phyloP scores from a whole-genome alignment of 2,888 invertebrate genomes.

The Apamea sordens region DNA sequence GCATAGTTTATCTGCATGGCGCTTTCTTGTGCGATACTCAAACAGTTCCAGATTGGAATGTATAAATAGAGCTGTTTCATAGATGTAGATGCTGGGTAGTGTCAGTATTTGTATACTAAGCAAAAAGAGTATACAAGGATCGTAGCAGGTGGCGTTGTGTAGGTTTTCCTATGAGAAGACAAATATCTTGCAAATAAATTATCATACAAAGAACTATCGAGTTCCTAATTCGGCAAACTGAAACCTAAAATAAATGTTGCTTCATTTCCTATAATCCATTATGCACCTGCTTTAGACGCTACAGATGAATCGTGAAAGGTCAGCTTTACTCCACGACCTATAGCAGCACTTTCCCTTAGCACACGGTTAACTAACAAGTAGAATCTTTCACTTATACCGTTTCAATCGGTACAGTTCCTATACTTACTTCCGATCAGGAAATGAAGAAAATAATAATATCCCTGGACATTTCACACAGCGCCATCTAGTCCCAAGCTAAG shows the following conservation, averaged over 20 bases:
- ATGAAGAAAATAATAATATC: no score
- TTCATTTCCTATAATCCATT: slow-evolving; percentile 6
- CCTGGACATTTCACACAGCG: no score
- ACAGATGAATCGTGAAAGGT: slow-evolving; percentile 50
- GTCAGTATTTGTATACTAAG: neutral
- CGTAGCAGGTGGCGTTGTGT: neutral
- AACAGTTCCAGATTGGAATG: no score
- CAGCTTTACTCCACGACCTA: slow-evolving; percentile 24
- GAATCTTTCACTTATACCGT: slow-evolving; percentile 46
- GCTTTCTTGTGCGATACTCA: no score
- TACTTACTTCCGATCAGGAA: slow-evolving; percentile 38
- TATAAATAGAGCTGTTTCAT: no score
- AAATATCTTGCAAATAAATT: no score
- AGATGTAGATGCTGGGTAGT: no score
- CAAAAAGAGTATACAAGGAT: neutral
- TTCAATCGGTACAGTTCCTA: slow-evolving; percentile 28
- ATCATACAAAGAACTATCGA: neutral
- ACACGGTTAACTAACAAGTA: slow-evolving; percentile 19
- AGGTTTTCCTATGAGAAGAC: neutral
- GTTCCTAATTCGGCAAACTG: neutral
- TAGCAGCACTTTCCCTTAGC: slow-evolving; percentile 39
- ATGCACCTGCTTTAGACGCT: neutral
- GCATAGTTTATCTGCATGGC: no score
- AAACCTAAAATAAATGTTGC: neutral
- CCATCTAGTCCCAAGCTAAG: no score